phyloP scores from a whole-genome alignment of 1,140 invertebrate genomes.

The Dendroctonus valens region DNA sequence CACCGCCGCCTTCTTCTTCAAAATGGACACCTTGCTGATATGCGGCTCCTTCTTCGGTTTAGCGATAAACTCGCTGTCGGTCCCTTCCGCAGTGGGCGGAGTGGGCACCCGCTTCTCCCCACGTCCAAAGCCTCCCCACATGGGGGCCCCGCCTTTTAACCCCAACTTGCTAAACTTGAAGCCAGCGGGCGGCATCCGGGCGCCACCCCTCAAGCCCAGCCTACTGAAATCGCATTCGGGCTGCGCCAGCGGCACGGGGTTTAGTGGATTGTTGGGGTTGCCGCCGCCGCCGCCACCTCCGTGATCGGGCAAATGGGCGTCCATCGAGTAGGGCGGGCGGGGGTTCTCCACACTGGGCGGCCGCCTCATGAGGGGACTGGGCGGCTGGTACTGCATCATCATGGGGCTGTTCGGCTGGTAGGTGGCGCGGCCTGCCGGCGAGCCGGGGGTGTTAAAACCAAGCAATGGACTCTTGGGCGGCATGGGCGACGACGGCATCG shows the following conservation, averaged over 20 bases:
- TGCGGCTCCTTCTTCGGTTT: conserved; percentile 52
- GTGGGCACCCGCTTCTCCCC: conserved; percentile 47
- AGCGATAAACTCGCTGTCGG: not conserved
- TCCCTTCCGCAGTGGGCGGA: conserved; percentile 25
- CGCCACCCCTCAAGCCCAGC: conserved; percentile 66
- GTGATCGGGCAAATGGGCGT: conserved; percentile 29
- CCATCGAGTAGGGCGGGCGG: conserved; percentile 47
- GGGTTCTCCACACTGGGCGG: conserved; percentile 61
- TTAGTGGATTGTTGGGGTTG: conserved; percentile 52
- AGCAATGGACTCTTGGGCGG: conserved; percentile 48
- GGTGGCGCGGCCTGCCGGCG: conserved; percentile 65
- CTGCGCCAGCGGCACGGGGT: conserved; percentile 54
- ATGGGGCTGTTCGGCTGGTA: conserved; percentile 59
- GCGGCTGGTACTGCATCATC: conserved; percentile 55
- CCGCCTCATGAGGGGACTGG: conserved; percentile 59
- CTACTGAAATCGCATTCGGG: conserved; percentile 58
- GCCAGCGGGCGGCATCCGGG: conserved; percentile 51
- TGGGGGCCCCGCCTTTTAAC: conserved; percentile 69
- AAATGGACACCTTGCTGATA: conserved; percentile 58
- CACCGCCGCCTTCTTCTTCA: conserved; percentile 54
- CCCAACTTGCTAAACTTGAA: conserved; percentile 62
- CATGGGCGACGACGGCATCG: conserved; percentile 55
- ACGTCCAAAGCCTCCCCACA: conserved; percentile 57
- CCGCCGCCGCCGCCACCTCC: conserved; percentile 38
- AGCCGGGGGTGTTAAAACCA: conserved; percentile 54